phyloP scores from a whole-genome alignment of 2,888 invertebrate species.

The Neoitamus cyanurus region DNA sequence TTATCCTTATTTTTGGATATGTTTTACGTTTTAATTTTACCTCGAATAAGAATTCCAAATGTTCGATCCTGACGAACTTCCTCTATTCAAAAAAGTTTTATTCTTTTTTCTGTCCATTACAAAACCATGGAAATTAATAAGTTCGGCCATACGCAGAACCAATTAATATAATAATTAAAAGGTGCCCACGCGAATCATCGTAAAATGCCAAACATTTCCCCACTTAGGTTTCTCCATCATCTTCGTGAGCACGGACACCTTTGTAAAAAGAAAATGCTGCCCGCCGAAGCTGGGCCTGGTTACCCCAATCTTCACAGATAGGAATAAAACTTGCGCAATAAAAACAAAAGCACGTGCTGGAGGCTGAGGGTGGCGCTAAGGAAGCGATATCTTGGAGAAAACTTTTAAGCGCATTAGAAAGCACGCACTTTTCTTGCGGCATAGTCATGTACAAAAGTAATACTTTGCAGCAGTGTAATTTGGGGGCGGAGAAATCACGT shows the following conservation, averaged over 20 bases:
- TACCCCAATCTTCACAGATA: constrained; percentile 31
- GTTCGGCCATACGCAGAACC: neutral
- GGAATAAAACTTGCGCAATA: constrained; percentile 43
- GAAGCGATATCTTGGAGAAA: constrained; percentile 7
- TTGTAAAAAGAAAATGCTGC: neutral
- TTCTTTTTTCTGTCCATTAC: too few relatives aligned
- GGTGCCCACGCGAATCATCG: neutral
- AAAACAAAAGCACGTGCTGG: constrained; percentile 44
- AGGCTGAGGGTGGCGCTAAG: constrained; percentile 36
- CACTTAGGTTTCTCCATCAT: neutral
- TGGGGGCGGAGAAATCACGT: constrained; percentile 9
- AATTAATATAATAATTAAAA: neutral
- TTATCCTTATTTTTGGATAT: too few relatives aligned
- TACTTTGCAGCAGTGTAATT: neutral
- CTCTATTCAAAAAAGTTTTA: too few relatives aligned
- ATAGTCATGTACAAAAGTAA: constrained; percentile 7
- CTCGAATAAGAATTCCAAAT: too few relatives aligned
- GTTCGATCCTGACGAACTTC: too few relatives aligned
- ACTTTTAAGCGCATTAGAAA: constrained; percentile 35
- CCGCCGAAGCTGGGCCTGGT: neutral
- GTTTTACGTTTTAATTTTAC: too few relatives aligned
- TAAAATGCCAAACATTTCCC: neutral
- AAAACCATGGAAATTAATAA: too few relatives aligned
- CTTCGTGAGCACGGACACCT: neutral
- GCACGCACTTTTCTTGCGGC: constrained; percentile 35